Conservation (phyloP, 2,888 invertebrate species). For the Phyllotreta striolata region DNA sequence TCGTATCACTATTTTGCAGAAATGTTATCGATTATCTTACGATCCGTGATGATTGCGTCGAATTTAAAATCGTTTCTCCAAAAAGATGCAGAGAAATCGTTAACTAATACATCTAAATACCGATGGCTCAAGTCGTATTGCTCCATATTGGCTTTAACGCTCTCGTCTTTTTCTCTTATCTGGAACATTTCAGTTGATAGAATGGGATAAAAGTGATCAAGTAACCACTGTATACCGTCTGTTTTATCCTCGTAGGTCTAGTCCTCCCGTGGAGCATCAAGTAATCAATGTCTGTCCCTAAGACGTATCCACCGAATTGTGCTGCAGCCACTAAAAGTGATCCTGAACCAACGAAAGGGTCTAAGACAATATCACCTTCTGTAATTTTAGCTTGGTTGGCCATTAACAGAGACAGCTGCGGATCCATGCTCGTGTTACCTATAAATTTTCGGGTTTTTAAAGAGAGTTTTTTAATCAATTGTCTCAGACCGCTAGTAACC, state of each 20-base stretch:
- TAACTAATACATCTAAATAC: constrained; percentile 89
- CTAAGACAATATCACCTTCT: constrained; percentile 79
- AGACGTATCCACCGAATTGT: constrained; percentile 84
- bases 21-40: constrained; percentile 64
- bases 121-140: constrained; percentile 82
- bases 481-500: constrained; percentile 86
- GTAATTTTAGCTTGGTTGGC: constrained; percentile 88
- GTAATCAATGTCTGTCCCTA: constrained; percentile 94
- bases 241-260: constrained; percentile 79
- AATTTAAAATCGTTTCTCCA: constrained; percentile 77
- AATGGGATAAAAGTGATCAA: constrained; percentile 4
- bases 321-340: constrained; percentile 88
- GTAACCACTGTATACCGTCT: too few relatives aligned
- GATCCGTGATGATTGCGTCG: constrained; percentile 96
- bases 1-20: constrained; percentile 9
- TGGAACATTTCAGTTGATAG: constrained; percentile 51
- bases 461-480: constrained; percentile 80
- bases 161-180: constrained; percentile 82
- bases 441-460: constrained; percentile 93
- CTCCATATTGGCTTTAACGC: constrained; percentile 83
- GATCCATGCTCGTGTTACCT: constrained; percentile 99
- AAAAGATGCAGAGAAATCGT: constrained; percentile 87
- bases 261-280: constrained; percentile 90
- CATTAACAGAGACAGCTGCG: constrained; percentile 92
- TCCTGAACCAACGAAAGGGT: constrained; percentile 92